These are phyloP conservation scores for Heliconius ethilla DNA, from an alignment of 2,888 invertebrate genomes.

Conservation along the genomic window DNA sequence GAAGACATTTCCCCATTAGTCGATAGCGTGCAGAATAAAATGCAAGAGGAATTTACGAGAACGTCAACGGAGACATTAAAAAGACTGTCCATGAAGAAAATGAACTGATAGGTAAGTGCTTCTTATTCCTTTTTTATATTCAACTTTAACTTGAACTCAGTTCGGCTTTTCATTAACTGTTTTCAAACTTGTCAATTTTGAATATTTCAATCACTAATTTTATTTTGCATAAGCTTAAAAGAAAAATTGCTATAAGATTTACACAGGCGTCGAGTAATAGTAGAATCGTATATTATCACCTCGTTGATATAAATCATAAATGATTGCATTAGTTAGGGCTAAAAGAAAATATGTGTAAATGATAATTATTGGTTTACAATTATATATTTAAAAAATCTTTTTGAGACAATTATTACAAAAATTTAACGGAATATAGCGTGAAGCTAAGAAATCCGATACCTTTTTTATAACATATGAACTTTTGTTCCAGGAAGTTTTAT, in stretches of 20 bases:
- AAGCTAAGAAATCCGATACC: neutral
- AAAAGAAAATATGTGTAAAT: too few relatives aligned
- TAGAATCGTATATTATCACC: neutral
- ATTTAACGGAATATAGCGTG: too few relatives aligned
- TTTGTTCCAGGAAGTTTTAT: constrained; percentile 49
- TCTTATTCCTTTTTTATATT: neutral
- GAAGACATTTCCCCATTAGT: constrained; percentile 85
- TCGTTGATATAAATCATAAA: neutral
- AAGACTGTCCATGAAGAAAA: constrained; percentile 35
- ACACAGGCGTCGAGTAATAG: neutral
- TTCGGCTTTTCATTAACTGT: neutral
- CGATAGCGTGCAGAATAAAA: constrained; percentile 84
- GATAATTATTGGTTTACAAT: too few relatives aligned
- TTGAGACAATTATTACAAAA: too few relatives aligned
- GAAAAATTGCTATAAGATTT: neutral
- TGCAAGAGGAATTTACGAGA: constrained; percentile 84
- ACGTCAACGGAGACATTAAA: constrained; percentile 67
- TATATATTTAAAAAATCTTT: too few relatives aligned
- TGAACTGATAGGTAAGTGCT: constrained; percentile 36
- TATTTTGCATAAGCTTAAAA: neutral
- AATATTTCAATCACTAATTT: neutral
- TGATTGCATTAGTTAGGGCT: neutral
- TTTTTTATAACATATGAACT: neutral
- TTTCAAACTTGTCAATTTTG: neutral
- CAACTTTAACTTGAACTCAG: too few relatives aligned